Percentiles rank a stretch among this genome's conserved stretches.
Evolutionary conservation across 2,888 invertebrate species (phyloP).

Genomic region (Vanessa cardui): DNA sequence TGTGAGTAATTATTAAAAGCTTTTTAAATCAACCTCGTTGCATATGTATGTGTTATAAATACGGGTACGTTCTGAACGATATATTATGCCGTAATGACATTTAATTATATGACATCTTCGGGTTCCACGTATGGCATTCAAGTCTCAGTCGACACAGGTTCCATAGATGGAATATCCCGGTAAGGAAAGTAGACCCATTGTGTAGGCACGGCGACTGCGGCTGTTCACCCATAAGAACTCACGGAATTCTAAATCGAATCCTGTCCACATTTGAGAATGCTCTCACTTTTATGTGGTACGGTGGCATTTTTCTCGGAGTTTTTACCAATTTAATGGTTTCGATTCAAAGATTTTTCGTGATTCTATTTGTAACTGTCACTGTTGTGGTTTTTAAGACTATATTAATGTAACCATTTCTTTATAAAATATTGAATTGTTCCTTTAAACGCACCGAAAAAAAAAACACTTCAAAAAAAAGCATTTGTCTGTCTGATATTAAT

Average conservation of each 20-base stretch:
- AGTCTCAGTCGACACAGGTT: constrained; percentile 40
- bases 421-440: no score
- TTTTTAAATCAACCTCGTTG: no score
- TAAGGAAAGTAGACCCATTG: constrained; percentile 78
- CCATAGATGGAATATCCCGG: constrained; percentile 59
- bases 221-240: constrained; percentile 70
- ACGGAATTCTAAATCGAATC: constrained; percentile 52
- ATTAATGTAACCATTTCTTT: no score
- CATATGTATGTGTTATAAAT: not conserved
- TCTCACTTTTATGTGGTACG: constrained; percentile 40
- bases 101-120: constrained; percentile 37
- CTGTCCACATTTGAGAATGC: constrained; percentile 47
- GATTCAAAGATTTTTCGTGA: not conserved
- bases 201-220: constrained; percentile 61
- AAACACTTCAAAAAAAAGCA: no score
- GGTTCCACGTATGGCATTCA: constrained; percentile 37
- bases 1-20: no score
- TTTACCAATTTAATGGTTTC: not conserved
- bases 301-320: not conserved
- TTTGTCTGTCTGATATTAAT: no score
- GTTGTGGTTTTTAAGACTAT: no score
- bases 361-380: no score
- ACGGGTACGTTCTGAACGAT: constrained; percentile 22
- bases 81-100: constrained; percentile 33
- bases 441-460: no score